These are phyloP conservation scores for Cricetomys ansorgei DNA, from an alignment of 2,113 vertebrate genomes.

Conservation along the genomic window DNA sequence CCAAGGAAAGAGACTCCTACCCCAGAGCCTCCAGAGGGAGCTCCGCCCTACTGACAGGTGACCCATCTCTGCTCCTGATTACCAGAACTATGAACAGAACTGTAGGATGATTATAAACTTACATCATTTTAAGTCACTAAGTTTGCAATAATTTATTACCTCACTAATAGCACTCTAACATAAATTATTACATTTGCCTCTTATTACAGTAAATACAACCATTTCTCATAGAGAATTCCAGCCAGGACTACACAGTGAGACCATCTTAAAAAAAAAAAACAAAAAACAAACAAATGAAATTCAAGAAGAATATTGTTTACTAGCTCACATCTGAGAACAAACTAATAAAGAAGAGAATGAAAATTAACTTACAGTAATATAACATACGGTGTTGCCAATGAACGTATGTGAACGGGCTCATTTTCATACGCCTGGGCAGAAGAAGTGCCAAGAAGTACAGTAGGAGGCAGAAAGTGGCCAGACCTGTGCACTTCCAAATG, in stretches of 20 bases:
- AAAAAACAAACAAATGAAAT: constrained; percentile 28
- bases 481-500: neutral
- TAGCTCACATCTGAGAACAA: neutral
- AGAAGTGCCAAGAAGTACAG: neutral
- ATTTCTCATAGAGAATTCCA: neutral
- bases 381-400: neutral
- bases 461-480: neutral
- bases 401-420: neutral
- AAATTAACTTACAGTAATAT: constrained; percentile 14
- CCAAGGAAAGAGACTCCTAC: neutral
- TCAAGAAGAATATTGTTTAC: neutral
- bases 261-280: neutral
- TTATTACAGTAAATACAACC: neutral
- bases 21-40: neutral
- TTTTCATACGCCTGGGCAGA: neutral
- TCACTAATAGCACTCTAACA: neutral
- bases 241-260: neutral
- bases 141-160: neutral
- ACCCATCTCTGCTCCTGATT: neutral
- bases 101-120: neutral
- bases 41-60: neutral
- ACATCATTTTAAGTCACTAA: neutral
- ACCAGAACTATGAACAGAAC: neutral
- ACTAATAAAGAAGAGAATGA: neutral
- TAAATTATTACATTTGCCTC: neutral